A percentile compares a stretch with the other conserved stretches of the same genome.
Conservation (phyloP, 2,113 vertebrate species). For the Chlorocebus sabaeus region DNA sequence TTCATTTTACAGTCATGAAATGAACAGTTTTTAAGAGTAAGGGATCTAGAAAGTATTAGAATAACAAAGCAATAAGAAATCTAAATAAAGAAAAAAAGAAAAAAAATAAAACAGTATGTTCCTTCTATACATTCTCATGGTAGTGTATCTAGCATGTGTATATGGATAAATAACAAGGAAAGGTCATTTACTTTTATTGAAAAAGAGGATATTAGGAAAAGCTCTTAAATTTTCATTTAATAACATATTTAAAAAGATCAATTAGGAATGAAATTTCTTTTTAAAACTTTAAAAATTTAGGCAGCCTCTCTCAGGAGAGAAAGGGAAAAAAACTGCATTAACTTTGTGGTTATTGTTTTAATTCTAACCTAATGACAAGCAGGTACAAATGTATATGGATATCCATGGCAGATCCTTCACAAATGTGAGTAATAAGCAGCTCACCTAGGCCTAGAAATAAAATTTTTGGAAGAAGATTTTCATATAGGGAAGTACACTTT, state of each 20-base stretch:
- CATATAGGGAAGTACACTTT: not conserved
- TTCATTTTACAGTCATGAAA: not conserved
- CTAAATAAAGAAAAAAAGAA: not conserved
- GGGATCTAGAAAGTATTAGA: not conserved
- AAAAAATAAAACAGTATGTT: not conserved
- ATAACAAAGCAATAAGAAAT: not conserved
- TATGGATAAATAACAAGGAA: not conserved
- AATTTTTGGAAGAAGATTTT: not conserved
- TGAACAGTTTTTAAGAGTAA: not conserved
- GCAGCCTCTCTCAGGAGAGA: not conserved
- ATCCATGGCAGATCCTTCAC: not conserved
- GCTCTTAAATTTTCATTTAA: not conserved
- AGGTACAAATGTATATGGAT: not conserved
- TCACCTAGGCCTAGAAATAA: not conserved
- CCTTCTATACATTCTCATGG: not conserved
- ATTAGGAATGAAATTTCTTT: not conserved
- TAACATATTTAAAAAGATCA: not conserved
- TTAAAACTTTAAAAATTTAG: slow-evolving; percentile 3
- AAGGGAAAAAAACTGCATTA: not conserved
- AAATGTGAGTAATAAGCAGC: not conserved
- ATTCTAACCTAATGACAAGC: not conserved
- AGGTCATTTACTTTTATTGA: not conserved
- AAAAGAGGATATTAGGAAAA: not conserved
- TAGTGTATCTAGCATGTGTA: not conserved
- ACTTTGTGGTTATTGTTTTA: not conserved